phyloP scores from a whole-genome alignment of 1,140 invertebrate species.

The Thalassaphorura encarpata region DNA sequence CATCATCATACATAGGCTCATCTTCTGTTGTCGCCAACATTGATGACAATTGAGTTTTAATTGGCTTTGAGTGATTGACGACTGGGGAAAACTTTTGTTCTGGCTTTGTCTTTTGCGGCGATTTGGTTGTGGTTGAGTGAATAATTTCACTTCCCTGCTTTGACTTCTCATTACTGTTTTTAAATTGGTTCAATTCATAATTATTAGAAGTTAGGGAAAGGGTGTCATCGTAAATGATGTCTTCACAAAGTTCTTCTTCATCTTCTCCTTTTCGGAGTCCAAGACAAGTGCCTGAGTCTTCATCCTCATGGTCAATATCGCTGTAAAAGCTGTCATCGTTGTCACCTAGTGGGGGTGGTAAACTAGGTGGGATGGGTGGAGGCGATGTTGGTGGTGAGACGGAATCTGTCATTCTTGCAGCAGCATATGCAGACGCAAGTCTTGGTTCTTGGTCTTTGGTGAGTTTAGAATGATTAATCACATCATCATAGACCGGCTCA shows the following conservation, averaged over 20 bases:
- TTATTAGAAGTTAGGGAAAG: slow-evolving; percentile 16
- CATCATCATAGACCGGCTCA: slow-evolving; percentile 29
- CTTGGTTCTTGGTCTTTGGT: neutral
- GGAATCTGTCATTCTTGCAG: too few species aligned
- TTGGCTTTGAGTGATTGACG: neutral
- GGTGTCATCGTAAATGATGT: slow-evolving; percentile 26
- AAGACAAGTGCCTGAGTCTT: neutral
- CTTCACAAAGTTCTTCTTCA: slow-evolving; percentile 25
- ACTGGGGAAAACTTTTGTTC: neutral
- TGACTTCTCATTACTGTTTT: slow-evolving; percentile 3
- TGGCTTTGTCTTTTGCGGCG: neutral
- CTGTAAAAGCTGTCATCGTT: slow-evolving; percentile 12
- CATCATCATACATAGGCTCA: slow-evolving; percentile 31
- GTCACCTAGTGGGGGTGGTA: too few species aligned
- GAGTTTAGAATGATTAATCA: slow-evolving; percentile 16
- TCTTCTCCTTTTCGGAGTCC: slow-evolving; percentile 27
- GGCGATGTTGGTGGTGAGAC: slow-evolving; percentile 19
- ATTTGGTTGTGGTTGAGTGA: neutral
- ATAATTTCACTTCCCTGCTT: too few species aligned
- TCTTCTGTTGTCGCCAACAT: slow-evolving; percentile 6
- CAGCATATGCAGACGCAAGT: neutral
- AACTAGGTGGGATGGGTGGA: slow-evolving; percentile 12
- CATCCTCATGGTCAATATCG: slow-evolving; percentile 4
- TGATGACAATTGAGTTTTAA: too few species aligned
- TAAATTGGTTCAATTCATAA: slow-evolving; percentile 8